These are phyloP conservation scores for Camelus dromedarius DNA, from an alignment of 2,113 vertebrate species.

Conservation along the genomic window DNA sequence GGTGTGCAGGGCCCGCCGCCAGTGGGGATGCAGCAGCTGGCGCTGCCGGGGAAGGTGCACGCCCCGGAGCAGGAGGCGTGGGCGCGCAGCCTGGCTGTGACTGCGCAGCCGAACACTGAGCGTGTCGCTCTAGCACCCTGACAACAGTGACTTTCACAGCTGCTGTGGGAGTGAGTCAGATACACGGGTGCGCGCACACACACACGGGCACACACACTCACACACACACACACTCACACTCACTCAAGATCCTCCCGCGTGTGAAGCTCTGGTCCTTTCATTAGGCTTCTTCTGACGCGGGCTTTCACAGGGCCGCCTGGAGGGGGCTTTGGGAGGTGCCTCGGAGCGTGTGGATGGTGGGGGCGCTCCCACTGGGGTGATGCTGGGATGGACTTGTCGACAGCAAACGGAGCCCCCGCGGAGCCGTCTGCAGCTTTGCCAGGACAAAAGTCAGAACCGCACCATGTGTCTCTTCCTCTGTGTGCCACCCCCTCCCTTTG, in stretches of 20 bases:
- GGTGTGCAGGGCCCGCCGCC: too few species aligned
- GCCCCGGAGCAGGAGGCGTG: accelerated
- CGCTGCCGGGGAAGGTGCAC: accelerated
- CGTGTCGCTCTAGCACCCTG: accelerated
- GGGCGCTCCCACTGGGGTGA: accelerated
- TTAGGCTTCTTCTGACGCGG: accelerated
- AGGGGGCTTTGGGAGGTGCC: too few species aligned
- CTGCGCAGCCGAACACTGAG: accelerated
- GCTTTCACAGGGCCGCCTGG: accelerated
- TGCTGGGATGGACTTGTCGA: accelerated
- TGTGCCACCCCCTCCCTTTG: accelerated
- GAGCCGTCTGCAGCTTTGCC: accelerated
- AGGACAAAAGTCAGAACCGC: not conserved
- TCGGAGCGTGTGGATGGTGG: accelerated
- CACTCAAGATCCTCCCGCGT: accelerated
- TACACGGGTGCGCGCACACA: not conserved
- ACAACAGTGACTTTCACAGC: accelerated
- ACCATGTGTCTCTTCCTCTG: accelerated
- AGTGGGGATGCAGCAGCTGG: accelerated
- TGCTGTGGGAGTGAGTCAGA: not conserved
- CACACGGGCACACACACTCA: too few species aligned
- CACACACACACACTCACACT: accelerated
- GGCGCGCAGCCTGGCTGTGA: accelerated
- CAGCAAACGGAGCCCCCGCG: accelerated
- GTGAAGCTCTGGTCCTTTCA: too few species aligned